These are phyloP conservation scores for Rhabdomys pumilio DNA, from an alignment of 2,797 vertebrate genomes.

Conservation along the genomic window DNA sequence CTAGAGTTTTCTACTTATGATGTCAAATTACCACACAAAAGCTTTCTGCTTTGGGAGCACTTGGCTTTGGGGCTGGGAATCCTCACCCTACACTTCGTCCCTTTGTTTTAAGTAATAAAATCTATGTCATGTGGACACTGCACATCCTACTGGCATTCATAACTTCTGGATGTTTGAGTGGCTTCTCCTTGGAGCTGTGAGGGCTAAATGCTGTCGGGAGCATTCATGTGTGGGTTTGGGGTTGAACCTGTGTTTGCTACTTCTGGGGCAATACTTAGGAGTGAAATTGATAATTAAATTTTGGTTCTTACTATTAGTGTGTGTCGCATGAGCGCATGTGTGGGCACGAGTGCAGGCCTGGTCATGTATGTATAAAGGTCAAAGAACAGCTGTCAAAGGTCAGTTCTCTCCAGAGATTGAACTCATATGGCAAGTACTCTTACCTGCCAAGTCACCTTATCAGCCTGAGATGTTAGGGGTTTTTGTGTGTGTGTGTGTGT, in stretches of 20 bases:
- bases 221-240: not conserved
- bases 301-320: not conserved
- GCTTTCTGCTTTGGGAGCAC: not conserved
- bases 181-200: not conserved
- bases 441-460: not conserved
- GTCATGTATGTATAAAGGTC: not conserved
- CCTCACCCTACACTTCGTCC: not conserved
- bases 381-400: not conserved
- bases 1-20: not conserved
- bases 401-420: not conserved
- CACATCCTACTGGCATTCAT: not conserved
- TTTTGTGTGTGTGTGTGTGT: too few relatives aligned
- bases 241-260: not conserved
- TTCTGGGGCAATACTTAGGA: not conserved
- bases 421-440: not conserved
- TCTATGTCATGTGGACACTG: not conserved
- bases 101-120: not conserved
- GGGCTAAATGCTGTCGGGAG: not conserved
- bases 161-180: not conserved
- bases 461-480: not conserved
- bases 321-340: too few relatives aligned
- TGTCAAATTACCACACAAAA: not conserved
- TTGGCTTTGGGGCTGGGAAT: not conserved
- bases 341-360: too few relatives aligned
- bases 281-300: not conserved